Base-by-base conservation (phyloP, 2,888 invertebrate species). In the Adelognathus sp. region DNA sequence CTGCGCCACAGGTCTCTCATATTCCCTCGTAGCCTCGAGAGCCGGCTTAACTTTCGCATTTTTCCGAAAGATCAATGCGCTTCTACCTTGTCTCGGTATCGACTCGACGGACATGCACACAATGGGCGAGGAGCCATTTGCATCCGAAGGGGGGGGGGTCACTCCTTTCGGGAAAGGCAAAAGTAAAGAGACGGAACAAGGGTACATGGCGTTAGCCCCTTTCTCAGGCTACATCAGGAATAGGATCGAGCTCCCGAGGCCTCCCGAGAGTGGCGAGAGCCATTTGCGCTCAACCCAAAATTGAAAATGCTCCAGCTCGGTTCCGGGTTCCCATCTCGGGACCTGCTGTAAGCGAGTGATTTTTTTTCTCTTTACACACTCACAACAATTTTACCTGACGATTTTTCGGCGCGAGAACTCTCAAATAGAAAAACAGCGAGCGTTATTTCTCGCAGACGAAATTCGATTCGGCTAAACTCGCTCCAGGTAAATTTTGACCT, bases 61-160 rank as follows among this genome's bases (percentile, higher is more conserved):
- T 78, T 79, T n/a, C n/a, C 41, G 46, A 70, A 70, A 82, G 80
- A 82, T 80, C 64, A 82, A 81, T n/a, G n/a, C 78, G 76, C 76
- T 79, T 76, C n/a, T 50, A 50, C n/a, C 46, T 24, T 61, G 27
- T 24, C 41, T 31, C 29, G 16, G 66, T 18, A 64, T 67, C 73
- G 61, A 60, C 52, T 66, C 44, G 44, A 52, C 69, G 29, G 46
- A 66, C 44, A n/a, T 6, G 24, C 41, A 66, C 52, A 81, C 79
- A 79, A 82, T 82, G 61, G 58, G 18, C 36, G 50, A 16, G 52
- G 9, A 14, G 44, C 72, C 77, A 79, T 81, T 82, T 81, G 70
- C 79, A 73, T 81, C 70, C n/a, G n/a, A n/a, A n/a, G n/a, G n/a
- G 16, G 27, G 58, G 63, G 54, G 31, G 70, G 67, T 79, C 71